A percentile compares a stretch with the other conserved stretches of the same genome.
Evolutionary conservation across 2,888 invertebrate genomes (phyloP).

Genomic region (Cerceris rybyensis): DNA sequence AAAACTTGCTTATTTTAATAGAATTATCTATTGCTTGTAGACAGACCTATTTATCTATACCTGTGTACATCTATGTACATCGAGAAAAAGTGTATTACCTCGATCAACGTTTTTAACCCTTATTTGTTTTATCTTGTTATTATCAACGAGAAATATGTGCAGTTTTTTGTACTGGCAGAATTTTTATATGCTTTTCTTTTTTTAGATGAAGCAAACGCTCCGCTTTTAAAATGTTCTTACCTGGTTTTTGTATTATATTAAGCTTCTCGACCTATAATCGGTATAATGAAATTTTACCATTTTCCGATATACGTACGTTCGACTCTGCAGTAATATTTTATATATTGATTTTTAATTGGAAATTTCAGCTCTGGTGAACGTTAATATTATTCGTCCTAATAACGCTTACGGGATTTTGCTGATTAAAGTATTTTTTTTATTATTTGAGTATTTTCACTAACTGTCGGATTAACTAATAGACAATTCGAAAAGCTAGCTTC

Average conservation of each 20-base stretch:
- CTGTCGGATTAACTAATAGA: background rate
- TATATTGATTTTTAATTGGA: background rate
- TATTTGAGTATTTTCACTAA: background rate
- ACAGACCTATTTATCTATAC: too few relatives aligned
- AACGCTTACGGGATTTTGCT: background rate
- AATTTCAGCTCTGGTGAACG: background rate
- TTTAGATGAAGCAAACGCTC: constrained; percentile 2
- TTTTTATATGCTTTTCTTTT: constrained; percentile 30
- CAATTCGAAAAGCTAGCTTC: background rate
- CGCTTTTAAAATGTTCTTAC: constrained; percentile 35
- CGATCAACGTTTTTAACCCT: constrained; percentile 43
- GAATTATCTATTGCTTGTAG: too few relatives aligned
- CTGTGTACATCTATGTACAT: background rate
- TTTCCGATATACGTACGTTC: background rate
- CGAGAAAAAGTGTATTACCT: constrained; percentile 1
- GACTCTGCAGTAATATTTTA: background rate
- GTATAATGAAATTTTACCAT: constrained; percentile 1
- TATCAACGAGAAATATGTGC: constrained; percentile 2
- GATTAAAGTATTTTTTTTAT: background rate
- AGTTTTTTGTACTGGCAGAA: constrained; percentile 12
- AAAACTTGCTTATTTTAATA: too few relatives aligned
- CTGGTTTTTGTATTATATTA: constrained; percentile 2
- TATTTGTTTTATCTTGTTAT: constrained; percentile 4
- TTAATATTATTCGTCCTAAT: background rate
- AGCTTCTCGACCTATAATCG: constrained; percentile 9